Evolutionary conservation across 2,888 invertebrate species (phyloP).

Genomic region (Pachycephus smyrnensis): DNA sequence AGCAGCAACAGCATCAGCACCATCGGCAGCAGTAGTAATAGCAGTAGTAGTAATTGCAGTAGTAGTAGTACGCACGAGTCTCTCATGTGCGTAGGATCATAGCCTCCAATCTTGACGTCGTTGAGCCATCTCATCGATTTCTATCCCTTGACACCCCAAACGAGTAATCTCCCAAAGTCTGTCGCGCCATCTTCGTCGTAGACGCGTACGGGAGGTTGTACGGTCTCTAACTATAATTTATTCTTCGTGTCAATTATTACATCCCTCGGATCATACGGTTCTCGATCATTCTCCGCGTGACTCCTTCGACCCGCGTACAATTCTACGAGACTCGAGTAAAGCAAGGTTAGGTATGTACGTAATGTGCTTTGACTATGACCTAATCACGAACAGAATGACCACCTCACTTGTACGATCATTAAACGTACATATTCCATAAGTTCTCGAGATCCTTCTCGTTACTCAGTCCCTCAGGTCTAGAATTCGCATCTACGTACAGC

Average conservation of each 20-base stretch:
- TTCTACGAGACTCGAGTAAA: not conserved
- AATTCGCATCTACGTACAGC: not conserved
- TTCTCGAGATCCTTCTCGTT: not conserved
- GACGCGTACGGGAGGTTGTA: not conserved
- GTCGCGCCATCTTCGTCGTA: slow-evolving; percentile 17
- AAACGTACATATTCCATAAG: not conserved
- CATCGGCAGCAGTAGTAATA: slow-evolving; percentile 36
- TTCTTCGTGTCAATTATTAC: slow-evolving; percentile 60
- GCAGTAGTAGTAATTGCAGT: slow-evolving; percentile 36
- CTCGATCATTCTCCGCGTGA: not conserved
- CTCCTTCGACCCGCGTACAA: not conserved
- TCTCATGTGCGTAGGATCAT: slow-evolving; percentile 65
- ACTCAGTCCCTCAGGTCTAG: not conserved
- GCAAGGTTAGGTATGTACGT: not conserved
- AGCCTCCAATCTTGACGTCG: slow-evolving; percentile 63
- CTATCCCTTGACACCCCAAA: slow-evolving; percentile 57
- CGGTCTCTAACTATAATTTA: slow-evolving; percentile 29
- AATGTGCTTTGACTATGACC: not conserved
- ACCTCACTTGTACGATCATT: not conserved
- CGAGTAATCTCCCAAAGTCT: slow-evolving; percentile 20
- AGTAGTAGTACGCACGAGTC: slow-evolving; percentile 62
- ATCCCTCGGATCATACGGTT: not conserved
- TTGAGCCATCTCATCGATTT: slow-evolving; percentile 65
- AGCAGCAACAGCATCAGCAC: slow-evolving; percentile 40
- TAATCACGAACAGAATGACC: not conserved